Evolutionary conservation across 2,797 vertebrate species (phyloP).

Genomic region (Carcharodon carcharias): DNA sequence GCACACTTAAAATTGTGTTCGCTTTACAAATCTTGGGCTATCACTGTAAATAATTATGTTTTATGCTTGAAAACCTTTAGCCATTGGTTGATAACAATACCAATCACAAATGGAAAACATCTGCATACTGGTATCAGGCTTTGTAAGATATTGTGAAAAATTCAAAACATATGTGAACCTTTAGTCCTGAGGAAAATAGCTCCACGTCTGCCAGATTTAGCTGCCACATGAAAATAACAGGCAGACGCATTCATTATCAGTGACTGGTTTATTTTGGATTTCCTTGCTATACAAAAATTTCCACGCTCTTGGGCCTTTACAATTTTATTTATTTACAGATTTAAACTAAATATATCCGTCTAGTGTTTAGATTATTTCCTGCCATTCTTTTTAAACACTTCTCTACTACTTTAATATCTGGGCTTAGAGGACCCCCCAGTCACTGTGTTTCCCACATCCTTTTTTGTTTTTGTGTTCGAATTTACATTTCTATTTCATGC

Average conservation of each 20-base stretch:
- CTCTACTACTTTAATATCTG: neutral
- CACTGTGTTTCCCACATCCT: neutral
- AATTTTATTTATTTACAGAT: neutral
- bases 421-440: neutral
- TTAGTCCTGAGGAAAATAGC: neutral
- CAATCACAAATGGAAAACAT: conserved; percentile 25
- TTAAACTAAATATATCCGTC: neutral
- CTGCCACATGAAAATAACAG: neutral
- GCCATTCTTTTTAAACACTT: neutral
- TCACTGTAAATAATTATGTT: neutral
- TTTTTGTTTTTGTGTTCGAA: neutral
- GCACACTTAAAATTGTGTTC: neutral
- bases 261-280: conserved; percentile 9
- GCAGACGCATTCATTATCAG: neutral
- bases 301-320: neutral
- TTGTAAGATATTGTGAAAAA: conserved; percentile 2
- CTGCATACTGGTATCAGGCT: neutral
- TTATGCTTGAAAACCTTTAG: neutral
- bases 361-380: neutral
- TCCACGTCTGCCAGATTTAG: neutral
- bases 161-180: conserved; percentile 26
- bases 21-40: neutral
- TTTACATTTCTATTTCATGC: neutral
- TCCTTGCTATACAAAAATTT: neutral
- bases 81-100: neutral